Percentiles rank a stretch among this genome's conserved stretches.
These are phyloP conservation scores for Heptranchias perlo DNA, from an alignment of 2,113 vertebrate species.

Conservation along the genomic window DNA sequence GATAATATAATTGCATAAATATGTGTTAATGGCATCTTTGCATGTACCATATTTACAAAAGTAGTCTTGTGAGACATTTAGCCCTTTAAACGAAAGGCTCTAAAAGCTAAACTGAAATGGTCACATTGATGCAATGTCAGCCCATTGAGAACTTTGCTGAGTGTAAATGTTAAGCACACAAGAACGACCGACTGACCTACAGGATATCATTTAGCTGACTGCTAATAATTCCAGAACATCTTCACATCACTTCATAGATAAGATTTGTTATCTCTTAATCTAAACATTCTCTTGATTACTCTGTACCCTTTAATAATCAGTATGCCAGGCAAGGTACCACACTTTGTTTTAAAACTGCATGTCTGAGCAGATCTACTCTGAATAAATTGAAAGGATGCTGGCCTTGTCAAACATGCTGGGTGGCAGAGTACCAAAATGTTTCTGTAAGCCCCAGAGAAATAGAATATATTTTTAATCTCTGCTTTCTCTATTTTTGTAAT, in stretches of 20 bases:
- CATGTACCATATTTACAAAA: not conserved
- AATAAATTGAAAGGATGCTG: not conserved
- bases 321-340: not conserved
- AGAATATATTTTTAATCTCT: not conserved
- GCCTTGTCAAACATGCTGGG: not conserved
- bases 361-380: not conserved
- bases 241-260: not conserved
- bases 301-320: not conserved
- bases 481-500: not conserved
- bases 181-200: not conserved
- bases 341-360: conserved; percentile 4
- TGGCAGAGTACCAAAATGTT: not conserved
- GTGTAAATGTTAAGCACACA: not conserved
- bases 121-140: not conserved
- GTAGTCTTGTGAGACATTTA: not conserved
- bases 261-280: conserved; percentile 21
- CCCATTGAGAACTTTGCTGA: not conserved
- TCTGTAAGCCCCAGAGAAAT: not conserved
- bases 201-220: not conserved
- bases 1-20: no score
- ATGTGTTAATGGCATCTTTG: not conserved
- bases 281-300: not conserved
- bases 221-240: not conserved
- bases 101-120: not conserved
- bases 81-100: not conserved